Evolutionary conservation across 2,888 invertebrate genomes (phyloP), one percentile per base, ranked within the genome.

Genomic region (Trachelus tabidus): DNA sequence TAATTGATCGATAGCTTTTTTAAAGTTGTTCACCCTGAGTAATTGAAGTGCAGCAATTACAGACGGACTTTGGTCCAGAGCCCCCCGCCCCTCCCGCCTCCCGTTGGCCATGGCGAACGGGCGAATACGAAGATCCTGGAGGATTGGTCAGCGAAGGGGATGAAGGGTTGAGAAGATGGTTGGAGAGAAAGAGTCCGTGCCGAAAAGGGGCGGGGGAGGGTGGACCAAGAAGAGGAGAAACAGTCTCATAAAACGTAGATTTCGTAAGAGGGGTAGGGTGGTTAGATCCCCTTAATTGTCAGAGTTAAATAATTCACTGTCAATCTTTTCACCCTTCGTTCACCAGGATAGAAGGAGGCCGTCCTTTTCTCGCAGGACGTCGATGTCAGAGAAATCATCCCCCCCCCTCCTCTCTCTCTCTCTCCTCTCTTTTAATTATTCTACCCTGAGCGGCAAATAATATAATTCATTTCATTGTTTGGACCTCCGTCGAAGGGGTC

Each of bases 221-320:
- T 6, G 56, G 56, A 56, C 23, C 56, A 56, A 56, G 30, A 76
- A 68, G 40, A 68, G 33, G 74, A 34, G 68, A 68, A 68, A 34
- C 71, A 56, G 23, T 69, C 71, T 68, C 73, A 79, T 77, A 40
- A 76, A 34, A 34, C 23, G 9, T 75, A 30, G 68, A 71, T 69
- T 75, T 73, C n/a, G 34, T 34, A 75, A 40, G 23, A 73, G 77
- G 31, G 31, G 12, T 71, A 31, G 34, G 34, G 74, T 30, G 56
- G 31, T 73, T 31, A 80, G 82, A 84, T 84, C 81, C 84, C 82
- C 86, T 88, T 88, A 87, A 89, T 89, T 88, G 87, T 87, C 87
- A 85, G 86, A 87, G 86, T 86, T 89, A 87, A 90, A 89, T 90
- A 89, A 90, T 90, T 90, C 89, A 90, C 89, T 87, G 90, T 89